Percentiles rank a stretch among this genome's conserved stretches.
Evolutionary conservation across 2,888 invertebrate species (phyloP).

Genomic region (Diogma glabrata): DNA sequence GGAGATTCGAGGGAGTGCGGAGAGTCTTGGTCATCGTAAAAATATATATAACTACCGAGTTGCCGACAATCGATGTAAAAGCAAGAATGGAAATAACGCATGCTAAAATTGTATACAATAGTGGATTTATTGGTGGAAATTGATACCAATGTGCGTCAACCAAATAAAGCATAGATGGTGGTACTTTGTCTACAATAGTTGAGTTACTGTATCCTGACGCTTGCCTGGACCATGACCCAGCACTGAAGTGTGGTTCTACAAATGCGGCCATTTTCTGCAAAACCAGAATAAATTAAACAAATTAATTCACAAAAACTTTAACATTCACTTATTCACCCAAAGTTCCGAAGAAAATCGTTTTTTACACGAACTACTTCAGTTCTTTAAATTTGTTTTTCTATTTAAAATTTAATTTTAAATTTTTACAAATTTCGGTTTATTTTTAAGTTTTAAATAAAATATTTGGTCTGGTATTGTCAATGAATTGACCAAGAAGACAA

Average conservation of each 20-base stretch:
- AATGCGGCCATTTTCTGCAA: constrained; percentile 15
- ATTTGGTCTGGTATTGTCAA: constrained; percentile 5
- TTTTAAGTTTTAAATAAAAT: constrained; percentile 1
- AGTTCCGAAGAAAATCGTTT: constrained; percentile 13
- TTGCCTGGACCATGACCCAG: constrained; percentile 8
- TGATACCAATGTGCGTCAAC: constrained; percentile 53
- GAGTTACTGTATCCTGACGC: constrained; percentile 35
- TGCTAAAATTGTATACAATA: constrained; percentile 52
- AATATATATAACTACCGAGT: constrained; percentile 45
- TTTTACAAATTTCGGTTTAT: too few relatives aligned
- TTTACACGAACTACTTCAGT: constrained; percentile 13
- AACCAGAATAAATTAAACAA: too few relatives aligned
- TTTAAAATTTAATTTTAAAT: not conserved
- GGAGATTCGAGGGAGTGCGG: constrained; percentile 52
- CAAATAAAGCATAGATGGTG: constrained; percentile 55
- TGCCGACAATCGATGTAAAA: constrained; percentile 38
- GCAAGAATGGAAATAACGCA: constrained; percentile 46
- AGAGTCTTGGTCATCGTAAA: constrained; percentile 52
- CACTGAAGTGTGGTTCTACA: constrained; percentile 13
- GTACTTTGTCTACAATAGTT: constrained; percentile 57
- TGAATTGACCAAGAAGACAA: constrained; percentile 11
- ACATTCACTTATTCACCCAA: too few relatives aligned
- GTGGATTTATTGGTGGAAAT: constrained; percentile 43
- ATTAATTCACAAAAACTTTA: too few relatives aligned
- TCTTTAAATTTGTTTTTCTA: too few relatives aligned